Conservation (phyloP, 2,113 vertebrate genomes). For the Embiotoca jacksoni region DNA sequence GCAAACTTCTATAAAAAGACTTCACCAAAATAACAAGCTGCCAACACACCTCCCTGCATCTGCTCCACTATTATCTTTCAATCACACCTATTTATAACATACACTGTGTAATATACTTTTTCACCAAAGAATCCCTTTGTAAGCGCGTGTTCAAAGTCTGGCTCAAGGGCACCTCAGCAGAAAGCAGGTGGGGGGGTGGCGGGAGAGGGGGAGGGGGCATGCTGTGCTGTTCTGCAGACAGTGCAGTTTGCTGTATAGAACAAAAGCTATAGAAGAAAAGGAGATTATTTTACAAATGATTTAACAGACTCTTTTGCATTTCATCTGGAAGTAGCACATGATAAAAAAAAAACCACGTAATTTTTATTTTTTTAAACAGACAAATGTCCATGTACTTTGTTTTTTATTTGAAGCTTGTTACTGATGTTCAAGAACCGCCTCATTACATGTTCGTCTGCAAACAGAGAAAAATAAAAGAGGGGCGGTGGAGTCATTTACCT, state of each 20-base stretch:
- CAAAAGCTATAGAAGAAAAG: background rate
- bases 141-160: constrained; percentile 15
- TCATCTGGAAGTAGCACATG: too few relatives aligned
- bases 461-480: constrained; percentile 35
- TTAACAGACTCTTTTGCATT: too few relatives aligned
- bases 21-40: constrained; percentile 46
- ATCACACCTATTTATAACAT: constrained; percentile 39
- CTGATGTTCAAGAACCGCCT: constrained; percentile 50
- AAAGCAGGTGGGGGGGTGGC: background rate
- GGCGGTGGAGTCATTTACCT: constrained; percentile 40
- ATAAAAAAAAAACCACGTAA: background rate
- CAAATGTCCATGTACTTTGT: background rate
- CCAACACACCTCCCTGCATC: constrained; percentile 17
- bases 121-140: constrained; percentile 9
- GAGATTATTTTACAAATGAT: too few relatives aligned
- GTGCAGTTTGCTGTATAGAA: background rate
- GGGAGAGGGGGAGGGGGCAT: background rate
- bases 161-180: constrained; percentile 13
- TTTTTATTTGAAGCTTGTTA: constrained; percentile 28
- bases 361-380: constrained; percentile 3
- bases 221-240: constrained; percentile 1
- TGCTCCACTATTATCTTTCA: constrained; percentile 39
- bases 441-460: constrained; percentile 53
- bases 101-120: constrained; percentile 1
- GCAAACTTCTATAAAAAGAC: constrained; percentile 52